Percentiles rank a stretch among this genome's conserved stretches.
These are phyloP conservation scores for Argyrosomus japonicus DNA, from an alignment of 2,113 vertebrate species.

Conservation along the genomic window DNA sequence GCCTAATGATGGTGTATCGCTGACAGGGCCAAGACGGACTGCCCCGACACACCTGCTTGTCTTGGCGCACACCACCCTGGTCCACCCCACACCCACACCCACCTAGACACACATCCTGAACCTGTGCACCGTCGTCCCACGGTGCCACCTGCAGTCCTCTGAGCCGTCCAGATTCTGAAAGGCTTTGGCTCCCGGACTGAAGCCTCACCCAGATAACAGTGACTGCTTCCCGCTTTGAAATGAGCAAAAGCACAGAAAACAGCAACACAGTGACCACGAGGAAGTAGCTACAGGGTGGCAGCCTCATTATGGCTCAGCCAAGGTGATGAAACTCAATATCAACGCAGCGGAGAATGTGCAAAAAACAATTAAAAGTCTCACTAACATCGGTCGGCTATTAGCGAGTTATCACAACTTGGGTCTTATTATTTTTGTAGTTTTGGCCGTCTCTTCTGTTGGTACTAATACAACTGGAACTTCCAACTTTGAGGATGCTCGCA, in stretches of 20 bases:
- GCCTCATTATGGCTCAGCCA: conserved; percentile 62
- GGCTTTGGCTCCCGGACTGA: conserved; percentile 25
- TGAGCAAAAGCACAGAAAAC: conserved; percentile 49
- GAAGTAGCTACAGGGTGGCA: conserved; percentile 50
- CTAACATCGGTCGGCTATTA: conserved; percentile 15
- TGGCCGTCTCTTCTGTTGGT: not conserved
- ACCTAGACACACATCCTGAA: conserved; percentile 46
- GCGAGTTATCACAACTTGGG: conserved; percentile 6
- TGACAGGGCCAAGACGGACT: conserved; percentile 89
- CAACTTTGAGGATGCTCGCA: not conserved
- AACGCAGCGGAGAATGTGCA: conserved; percentile 38
- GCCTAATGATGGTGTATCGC: conserved; percentile 94
- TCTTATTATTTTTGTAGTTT: conserved; percentile 20
- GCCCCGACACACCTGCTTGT: conserved; percentile 91
- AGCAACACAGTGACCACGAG: conserved; percentile 51
- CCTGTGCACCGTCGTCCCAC: conserved; percentile 7
- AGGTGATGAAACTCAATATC: conserved; percentile 75
- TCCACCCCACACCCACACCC: conserved; percentile 47
- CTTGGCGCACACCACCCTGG: conserved; percentile 77
- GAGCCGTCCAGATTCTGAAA: conserved; percentile 28
- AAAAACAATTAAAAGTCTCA: conserved; percentile 49
- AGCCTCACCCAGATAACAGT: conserved; percentile 24
- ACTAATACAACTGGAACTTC: not conserved
- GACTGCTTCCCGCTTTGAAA: conserved; percentile 32
- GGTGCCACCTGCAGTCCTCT: conserved; percentile 24